Evolutionary conservation across 1,140 invertebrate genomes (phyloP).

Genomic region (Hylaeus anthracinus): DNA sequence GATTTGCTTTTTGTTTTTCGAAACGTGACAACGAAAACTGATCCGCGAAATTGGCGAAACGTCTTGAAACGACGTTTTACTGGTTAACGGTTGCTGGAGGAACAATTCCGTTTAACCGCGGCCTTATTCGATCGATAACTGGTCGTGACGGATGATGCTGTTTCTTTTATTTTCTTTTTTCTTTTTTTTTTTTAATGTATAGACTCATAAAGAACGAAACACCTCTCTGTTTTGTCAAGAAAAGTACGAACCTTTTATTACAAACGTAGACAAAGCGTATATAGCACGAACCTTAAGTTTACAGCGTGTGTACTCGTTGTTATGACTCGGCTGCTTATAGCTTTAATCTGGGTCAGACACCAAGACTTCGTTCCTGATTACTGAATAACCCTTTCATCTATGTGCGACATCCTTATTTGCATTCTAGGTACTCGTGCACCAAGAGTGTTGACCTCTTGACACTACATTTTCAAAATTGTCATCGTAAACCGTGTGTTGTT

Average conservation of each 20-base stretch:
- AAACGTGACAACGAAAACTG: conserved; percentile 19
- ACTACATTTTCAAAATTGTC: neutral
- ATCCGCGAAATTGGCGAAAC: neutral
- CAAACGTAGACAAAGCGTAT: conserved; percentile 16
- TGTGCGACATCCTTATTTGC: neutral
- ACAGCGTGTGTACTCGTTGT: conserved; percentile 43
- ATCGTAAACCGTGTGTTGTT: conserved; percentile 21
- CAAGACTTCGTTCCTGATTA: conserved; percentile 46
- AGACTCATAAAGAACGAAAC: neutral
- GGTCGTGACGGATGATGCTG: no score
- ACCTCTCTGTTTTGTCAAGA: conserved; percentile 19
- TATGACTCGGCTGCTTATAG: conserved; percentile 61
- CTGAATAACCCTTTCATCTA: conserved; percentile 12
- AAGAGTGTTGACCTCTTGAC: neutral
- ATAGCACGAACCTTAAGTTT: conserved; percentile 8
- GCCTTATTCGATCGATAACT: no score
- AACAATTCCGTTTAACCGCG: no score
- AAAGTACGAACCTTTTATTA: neutral
- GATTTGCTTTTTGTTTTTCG: neutral
- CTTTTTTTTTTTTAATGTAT: no score
- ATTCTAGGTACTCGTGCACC: neutral
- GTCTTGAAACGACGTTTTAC: no score
- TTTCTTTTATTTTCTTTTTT: no score
- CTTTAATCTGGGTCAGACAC: conserved; percentile 67
- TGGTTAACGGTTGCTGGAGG: no score